Evolutionary conservation across 92 coral and sea anemone genomes (phyloP), one percentile per base, ranked within the genome.

Genomic region (Ricordea florida): DNA sequence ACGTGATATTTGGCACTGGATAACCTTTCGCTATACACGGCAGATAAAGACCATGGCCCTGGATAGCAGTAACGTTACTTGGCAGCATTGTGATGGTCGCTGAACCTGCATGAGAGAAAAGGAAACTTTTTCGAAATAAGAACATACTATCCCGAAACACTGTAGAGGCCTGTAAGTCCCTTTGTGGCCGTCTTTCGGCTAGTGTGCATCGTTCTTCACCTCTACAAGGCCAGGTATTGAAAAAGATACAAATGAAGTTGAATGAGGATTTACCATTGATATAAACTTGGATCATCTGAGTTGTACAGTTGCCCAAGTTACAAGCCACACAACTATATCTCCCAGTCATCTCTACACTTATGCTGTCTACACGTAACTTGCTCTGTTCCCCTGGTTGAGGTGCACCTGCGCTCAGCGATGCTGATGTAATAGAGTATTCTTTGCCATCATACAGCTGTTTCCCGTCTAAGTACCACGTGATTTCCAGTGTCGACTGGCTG

Each of bases 21-120:
- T 84, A 96, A 30, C 99, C 99, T 72, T 89, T 92, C 32, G 84
- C 96, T 38, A 57, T 79, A 75, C 99, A 96, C 3, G 93, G 93
- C 53, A 96, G 82, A 20, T 66, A 75, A 57, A 89, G 69, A 50
- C 85, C 31, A 21, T 85, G 89, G 30, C 97, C 97, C n/a, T 74
- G 83, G 31, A 82, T 74, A 7, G 91, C 91, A n/a, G 78, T 80
- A 3, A 74, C 76, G 10, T 48, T 51, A 6, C 62, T 34, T 1
- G 89, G 78, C 31, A 69, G 41, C 48, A 52, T 65, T 1, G 97
- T 92, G 26, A 94, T 81, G 37, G 88, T 88, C 0, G 92, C 85
- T 14, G 89, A 74, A n/a, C 97, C 99, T 96, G 57, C 16, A 57
- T 33, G 66, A 21, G 10, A 25, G 7, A 34, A 27, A 13, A 27